Conservation (phyloP, 1,140 invertebrate species). For the Alviniconcha marisindica region DNA sequence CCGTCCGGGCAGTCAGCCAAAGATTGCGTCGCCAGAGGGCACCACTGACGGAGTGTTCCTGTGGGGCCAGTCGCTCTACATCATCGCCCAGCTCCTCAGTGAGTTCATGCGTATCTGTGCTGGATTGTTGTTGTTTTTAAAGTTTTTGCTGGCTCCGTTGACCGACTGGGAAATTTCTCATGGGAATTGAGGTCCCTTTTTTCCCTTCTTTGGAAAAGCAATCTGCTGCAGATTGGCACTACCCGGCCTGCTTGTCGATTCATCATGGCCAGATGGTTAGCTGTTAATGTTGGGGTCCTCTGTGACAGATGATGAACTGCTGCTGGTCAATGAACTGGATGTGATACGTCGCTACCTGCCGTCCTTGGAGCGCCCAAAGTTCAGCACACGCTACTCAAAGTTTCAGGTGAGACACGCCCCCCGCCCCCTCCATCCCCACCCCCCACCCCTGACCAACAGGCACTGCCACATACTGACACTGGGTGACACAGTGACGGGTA, state of each 20-base stretch:
- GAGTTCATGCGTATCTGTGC: slow-evolving; percentile 28
- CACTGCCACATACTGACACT: neutral
- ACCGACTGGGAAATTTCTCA: neutral
- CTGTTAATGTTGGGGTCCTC: neutral
- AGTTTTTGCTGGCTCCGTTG: too few species aligned
- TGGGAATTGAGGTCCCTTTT: neutral
- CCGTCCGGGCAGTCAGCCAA: slow-evolving; percentile 84
- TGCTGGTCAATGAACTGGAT: slow-evolving; percentile 97
- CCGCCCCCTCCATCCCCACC: too few species aligned
- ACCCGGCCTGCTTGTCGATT: too few species aligned
- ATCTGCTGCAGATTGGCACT: neutral
- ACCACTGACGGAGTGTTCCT: slow-evolving; percentile 80
- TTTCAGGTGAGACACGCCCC: slow-evolving; percentile 87
- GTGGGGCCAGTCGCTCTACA: slow-evolving; percentile 96
- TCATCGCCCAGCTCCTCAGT: slow-evolving; percentile 93
- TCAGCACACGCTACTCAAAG: slow-evolving; percentile 94
- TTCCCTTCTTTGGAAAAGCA: neutral
- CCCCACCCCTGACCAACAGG: too few species aligned
- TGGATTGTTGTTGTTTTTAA: too few species aligned
- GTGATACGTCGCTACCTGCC: slow-evolving; percentile 96
- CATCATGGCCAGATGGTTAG: neutral
- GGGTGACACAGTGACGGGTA: too few species aligned
- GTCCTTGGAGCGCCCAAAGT: slow-evolving; percentile 94
- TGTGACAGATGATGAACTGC: slow-evolving; percentile 81
- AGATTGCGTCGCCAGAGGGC: slow-evolving; percentile 81